Evolutionary conservation across 2,113 vertebrate genomes (phyloP), one percentile per base, ranked within the genome.

Genomic region (Pachyramphus minor): DNA sequence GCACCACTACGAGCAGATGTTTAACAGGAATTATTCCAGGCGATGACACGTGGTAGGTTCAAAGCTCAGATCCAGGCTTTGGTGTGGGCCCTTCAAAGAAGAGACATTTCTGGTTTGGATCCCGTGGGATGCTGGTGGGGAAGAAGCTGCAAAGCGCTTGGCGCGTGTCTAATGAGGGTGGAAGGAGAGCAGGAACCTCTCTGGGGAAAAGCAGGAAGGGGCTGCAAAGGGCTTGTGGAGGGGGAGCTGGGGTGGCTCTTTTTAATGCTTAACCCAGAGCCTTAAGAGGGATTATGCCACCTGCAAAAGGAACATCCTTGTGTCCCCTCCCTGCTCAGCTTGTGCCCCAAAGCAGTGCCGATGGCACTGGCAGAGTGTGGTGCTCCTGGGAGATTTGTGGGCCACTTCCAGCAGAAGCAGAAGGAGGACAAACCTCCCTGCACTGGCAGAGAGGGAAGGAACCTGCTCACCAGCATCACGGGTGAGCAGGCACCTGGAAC

Each of bases 281-380:
- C 41, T 6, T 1, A 3, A 2, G 69, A 33, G 67, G 31, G 8
- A 44, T 9, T 24, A 41, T 17, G n/a, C 2, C 25, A 5, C 24
- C n/a, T 14, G 55, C 28, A 2, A 41, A 44, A 50, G 35, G 14
- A 49, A 23, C 4, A 33, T 1, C 24, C 0, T 1, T 2, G 7
- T 6, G n/a, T 27, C 15, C 11, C 15, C 7, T 8, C 55, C 12
- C 33, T 1, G 1, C 63, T 5, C 72, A 12, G 42, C 53, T 58
- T 3, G 42, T 3, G 1, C 30, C 55, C 72, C 72, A 22, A 4
- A 25, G 4, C 72, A 0, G 42, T 2, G 30, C 71, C 1, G 0
- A 0, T 2, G 30, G 72, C 14, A 1, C 17, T 0, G 5, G 56
- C 3, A 5, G 23, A 0, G 0, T 2, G 8, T 1, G 9, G 6